These are phyloP conservation scores for Apantesis nais DNA, from an alignment of 2,888 invertebrate genomes.

Conservation along the genomic window DNA sequence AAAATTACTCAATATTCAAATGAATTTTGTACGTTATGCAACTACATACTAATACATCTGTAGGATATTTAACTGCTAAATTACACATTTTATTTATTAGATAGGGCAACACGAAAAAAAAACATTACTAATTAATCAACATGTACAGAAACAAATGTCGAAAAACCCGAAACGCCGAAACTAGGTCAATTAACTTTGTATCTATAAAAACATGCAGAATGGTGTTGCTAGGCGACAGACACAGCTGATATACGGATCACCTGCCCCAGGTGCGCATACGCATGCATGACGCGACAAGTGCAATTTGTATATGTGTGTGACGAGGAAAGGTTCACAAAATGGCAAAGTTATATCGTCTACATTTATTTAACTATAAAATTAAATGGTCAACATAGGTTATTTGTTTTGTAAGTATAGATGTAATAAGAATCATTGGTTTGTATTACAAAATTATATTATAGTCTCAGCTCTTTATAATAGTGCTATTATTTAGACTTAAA, in stretches of 20 bases:
- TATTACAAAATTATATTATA: neutral
- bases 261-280: constrained; percentile 61
- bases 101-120: neutral
- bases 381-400: neutral
- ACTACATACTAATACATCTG: neutral
- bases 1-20: neutral
- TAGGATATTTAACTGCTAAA: neutral
- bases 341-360: constrained; percentile 8
- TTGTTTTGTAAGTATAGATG: neutral
- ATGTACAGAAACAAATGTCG: neutral
- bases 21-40: neutral
- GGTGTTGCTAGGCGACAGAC: constrained; percentile 39
- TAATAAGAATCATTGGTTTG: neutral
- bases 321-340: constrained; percentile 32
- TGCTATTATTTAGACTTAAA: neutral
- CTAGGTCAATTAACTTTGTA: constrained; percentile 41
- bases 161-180: constrained; percentile 24
- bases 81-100: neutral
- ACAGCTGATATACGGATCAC: constrained; percentile 60
- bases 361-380: neutral
- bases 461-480: neutral
- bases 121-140: neutral
- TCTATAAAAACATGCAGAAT: constrained; percentile 29
- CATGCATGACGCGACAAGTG: constrained; percentile 57
- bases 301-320: constrained; percentile 46